Evolutionary conservation across 2,797 vertebrate species (phyloP), one percentile per base, ranked within the genome.

Genomic region (Ptychobarbus kaznakovi): DNA sequence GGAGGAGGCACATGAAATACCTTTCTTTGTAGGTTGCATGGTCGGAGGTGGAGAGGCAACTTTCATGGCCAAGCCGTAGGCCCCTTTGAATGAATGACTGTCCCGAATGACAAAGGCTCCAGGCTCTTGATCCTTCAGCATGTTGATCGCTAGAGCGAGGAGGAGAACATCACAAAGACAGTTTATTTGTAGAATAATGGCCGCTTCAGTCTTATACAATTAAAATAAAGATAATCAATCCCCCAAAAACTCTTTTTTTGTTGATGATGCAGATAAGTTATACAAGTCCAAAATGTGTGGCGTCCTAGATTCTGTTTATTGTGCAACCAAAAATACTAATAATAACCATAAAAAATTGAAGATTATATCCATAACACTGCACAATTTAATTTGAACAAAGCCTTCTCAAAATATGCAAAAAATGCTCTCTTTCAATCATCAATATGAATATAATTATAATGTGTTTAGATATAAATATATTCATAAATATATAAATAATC

Each of bases 31-130:
- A 89, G 96, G 97, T 88, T 98, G 97, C 74, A 95, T 92, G 0
- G 96, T 95, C 11, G 98, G 97, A 32, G 98, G 98, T 0, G 98
- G 97, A 0, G 96, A 98, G 22, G 98, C 97, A 70, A 99, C 98
- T 91, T 99, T 99, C 97, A 99, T 98, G 56, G 98, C 98, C 32
- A 99, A 91, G 66, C 98, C 98, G 0, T 99, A 99, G 80, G 98
- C 98, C 51, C 98, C 98, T 40, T 97, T 95, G 94, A 99, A 99
- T 1, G 98, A 99, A 94, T 99, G 98, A 86, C 98, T 99, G 94
- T 99, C 98, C 7, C 98, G 96, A 51, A 99, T 99, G 58, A 99
- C 97, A 85, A 99, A 99, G 88, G 98, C 97, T n/a, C 98, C 98
- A 0, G 98, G 98, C 83, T 99, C 97, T 80, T 95, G 94, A 91